A percentile compares a stretch with the other conserved stretches of the same genome.
Conservation (phyloP, 2,888 invertebrate genomes). For the Cataglyphis albicans region DNA sequence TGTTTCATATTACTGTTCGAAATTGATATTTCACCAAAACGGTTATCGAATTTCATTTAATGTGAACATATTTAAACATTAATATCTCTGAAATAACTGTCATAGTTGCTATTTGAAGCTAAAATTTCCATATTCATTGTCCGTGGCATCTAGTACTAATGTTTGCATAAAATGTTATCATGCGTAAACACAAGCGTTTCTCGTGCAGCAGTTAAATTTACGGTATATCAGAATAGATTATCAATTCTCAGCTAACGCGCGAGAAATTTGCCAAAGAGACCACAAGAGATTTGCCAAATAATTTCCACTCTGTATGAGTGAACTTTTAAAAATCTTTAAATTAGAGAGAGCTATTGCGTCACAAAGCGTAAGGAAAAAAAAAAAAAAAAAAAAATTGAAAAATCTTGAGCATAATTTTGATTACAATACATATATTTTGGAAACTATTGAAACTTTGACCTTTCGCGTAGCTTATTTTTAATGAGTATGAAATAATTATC, state of each 20-base stretch:
- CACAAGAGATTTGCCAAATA: not conserved
- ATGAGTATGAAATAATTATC: not conserved
- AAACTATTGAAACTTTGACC: not conserved
- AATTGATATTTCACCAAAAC: conserved; percentile 24
- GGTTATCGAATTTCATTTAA: conserved; percentile 15
- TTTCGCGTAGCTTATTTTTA: not conserved
- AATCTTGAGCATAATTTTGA: not conserved
- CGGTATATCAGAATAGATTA: conserved; percentile 19
- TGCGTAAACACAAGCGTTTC: conserved; percentile 27
- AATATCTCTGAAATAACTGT: conserved; percentile 9
- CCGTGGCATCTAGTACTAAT: conserved; percentile 35
- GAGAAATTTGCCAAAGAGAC: not conserved
- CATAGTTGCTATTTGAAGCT: conserved; percentile 5
- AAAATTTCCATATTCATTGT: conserved; percentile 49
- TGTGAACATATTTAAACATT: not conserved
- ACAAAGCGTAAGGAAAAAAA: conserved; percentile 1
- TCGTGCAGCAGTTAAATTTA: conserved; percentile 29
- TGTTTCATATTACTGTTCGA: not conserved
- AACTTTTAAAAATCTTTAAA: conserved; percentile 22
- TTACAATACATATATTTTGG: not conserved
- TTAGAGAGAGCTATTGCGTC: not conserved
- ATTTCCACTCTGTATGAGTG: not conserved
- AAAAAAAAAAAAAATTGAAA: not conserved
- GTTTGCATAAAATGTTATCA: conserved; percentile 52
- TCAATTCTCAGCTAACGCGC: conserved; percentile 25